phyloP scores from a whole-genome alignment of 2,888 invertebrate species.

The Pollenia amentaria region DNA sequence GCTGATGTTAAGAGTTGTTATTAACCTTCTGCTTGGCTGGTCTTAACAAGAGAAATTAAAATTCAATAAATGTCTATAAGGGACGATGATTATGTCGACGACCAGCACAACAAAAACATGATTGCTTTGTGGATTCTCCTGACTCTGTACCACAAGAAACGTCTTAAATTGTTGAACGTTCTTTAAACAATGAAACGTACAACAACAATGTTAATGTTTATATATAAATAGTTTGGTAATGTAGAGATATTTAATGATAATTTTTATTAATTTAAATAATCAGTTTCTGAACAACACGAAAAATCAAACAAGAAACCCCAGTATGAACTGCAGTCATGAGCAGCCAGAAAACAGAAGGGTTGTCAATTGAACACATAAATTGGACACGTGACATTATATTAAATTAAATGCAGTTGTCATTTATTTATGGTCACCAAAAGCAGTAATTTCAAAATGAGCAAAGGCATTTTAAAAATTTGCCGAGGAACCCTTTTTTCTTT shows the following conservation, averaged over 20 bases:
- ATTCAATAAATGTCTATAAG: slow-evolving; percentile 69
- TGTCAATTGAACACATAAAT: slow-evolving; percentile 37
- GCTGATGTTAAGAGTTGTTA: slow-evolving; percentile 67
- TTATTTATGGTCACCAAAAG: slow-evolving; percentile 48
- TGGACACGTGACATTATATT: slow-evolving; percentile 55
- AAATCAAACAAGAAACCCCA: background rate
- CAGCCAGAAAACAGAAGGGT: slow-evolving; percentile 19
- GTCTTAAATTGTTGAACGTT: slow-evolving; percentile 24
- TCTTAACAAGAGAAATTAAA: slow-evolving; percentile 71
- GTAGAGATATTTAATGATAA: slow-evolving; percentile 44
- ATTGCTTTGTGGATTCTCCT: background rate
- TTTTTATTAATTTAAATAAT: slow-evolving; percentile 62
- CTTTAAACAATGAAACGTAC: background rate
- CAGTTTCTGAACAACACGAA: slow-evolving; percentile 33
- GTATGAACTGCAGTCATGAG: background rate
- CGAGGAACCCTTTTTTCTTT: slow-evolving; percentile 12
- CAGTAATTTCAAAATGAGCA: slow-evolving; percentile 16
- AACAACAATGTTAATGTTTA: slow-evolving; percentile 38
- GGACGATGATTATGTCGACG: slow-evolving; percentile 20
- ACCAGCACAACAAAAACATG: background rate
- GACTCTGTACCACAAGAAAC: background rate
- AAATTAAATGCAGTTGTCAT: slow-evolving; percentile 67
- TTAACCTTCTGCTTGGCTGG: slow-evolving; percentile 70
- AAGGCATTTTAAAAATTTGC: slow-evolving; percentile 3
- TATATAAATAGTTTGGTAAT: slow-evolving; percentile 22